Base-by-base conservation (phyloP, 2,113 vertebrate genomes). In the Xenus cinereus region DNA sequence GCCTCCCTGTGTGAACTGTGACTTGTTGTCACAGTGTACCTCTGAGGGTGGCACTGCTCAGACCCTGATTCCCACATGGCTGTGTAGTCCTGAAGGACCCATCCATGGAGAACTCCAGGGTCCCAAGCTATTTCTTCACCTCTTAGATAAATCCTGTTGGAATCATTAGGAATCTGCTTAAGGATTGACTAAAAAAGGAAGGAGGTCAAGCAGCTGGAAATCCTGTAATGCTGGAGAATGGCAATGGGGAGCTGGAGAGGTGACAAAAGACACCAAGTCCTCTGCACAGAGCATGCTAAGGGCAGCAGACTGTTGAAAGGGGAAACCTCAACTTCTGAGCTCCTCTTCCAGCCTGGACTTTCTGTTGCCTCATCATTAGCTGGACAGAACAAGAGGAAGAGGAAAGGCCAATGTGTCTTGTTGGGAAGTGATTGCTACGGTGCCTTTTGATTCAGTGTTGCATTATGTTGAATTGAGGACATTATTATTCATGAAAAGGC, bases 401-500 rank as follows among this genome's bases (percentile, higher is more conserved):
- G 77, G 41, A 63, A 86, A 32, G 23, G 23, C 39, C 1, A 2
- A 32, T 33, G 27, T 32, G 80, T 64, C 43, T 73, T 75, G 50
- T 17, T 85, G 87, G 39, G 77, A 93, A 95, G 59, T 86, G 83
- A 96, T 83, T 77, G 78, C 81, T 90, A 91, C 74, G 75, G 30
- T 15, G n/a, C 67, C 83, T 95, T 98, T 97, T 95, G 95, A 96
- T 84, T 95, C 95, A 97, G 67, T 3, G 0, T 90, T 96, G 93
- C 91, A 93, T 92, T 85, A 56, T 96, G 73, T 93, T 96, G 94
- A 90, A 89, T 77, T 90, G 96, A 97, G 94, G 87, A 93, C 92
- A 97, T 98, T 98, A 97, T 97, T 97, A 98, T 98, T 98, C 97
- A 97, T 91, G 78, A 93, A 98, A 98, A 97, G 72, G 56, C 83